Base-by-base conservation (phyloP, 1,140 invertebrate species). In the Belonocnema kinseyi region DNA sequence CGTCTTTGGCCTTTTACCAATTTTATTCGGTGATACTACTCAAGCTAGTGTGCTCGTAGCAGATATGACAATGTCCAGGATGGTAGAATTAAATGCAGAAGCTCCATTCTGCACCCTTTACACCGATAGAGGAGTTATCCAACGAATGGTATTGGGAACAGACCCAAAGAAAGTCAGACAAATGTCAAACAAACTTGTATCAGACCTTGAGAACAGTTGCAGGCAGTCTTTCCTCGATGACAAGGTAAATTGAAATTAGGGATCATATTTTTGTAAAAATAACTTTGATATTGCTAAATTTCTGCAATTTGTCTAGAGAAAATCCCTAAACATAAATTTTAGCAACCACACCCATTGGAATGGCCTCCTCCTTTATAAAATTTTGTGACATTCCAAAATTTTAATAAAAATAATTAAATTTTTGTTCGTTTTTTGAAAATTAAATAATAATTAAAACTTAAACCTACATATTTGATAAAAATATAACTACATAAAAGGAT, bases 11-110 rank as follows among this genome's bases (percentile, higher is more conserved):
- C 66, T 72, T 7, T 19, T 88, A 17, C 33, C 26, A 1, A 12
- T 82, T 17, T 70, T 72, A 16, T 50, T 76, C 66, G 73, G 74
- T 5, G 85, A 78, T 78, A 46, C 72, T 0, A 46, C 73, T 0
- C 53, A 50, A 7, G 85, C 86, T 3, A 90, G 86, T 61, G 93
- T 94, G 6, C 85, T 94, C 10, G 93, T 94, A n/a, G 92, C 94
- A 1, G 93, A 94, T 77, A 90, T 92, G 77, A 92, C 92, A 3
- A 94, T 94, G 94, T 93, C 93, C 12, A 92, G 91, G 70, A 94
- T 94, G 94, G 92, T 94, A 40, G 93, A 94, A 85, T 79, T 94
- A 3, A 93, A 93, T 14, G 91, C 94, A 8, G 90, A 90, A 0
- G 89, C 91, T 76, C 94, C 93, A 11, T 94, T 93, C 80, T 94